These are phyloP conservation scores for Motacilla alba DNA, from an alignment of 2,113 vertebrate species.

Conservation along the genomic window DNA sequence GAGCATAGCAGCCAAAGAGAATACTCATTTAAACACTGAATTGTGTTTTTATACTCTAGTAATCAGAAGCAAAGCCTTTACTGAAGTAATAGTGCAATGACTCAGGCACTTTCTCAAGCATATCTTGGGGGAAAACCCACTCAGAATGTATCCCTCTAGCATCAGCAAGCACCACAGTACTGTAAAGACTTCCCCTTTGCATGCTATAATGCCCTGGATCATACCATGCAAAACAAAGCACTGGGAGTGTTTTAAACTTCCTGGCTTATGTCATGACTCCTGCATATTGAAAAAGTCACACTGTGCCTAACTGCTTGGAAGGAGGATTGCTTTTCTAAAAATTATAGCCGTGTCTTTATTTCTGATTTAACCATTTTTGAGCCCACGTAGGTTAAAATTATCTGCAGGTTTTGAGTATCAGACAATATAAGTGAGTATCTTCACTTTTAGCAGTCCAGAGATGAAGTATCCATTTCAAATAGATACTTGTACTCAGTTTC, in stretches of 20 bases:
- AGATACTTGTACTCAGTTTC: not conserved
- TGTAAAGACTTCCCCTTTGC: not conserved
- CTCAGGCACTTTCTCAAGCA: not conserved
- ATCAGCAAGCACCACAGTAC: not conserved
- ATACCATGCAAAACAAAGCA: not conserved
- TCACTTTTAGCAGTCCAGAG: not conserved
- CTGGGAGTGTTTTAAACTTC: slow-evolving; percentile 30
- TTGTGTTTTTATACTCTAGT: not conserved
- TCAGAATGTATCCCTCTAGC: not conserved
- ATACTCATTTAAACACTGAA: not conserved
- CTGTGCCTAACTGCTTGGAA: slow-evolving; percentile 10
- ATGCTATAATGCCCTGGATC: not conserved
- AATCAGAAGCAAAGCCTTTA: not conserved
- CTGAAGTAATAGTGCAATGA: not conserved
- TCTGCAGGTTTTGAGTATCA: not conserved
- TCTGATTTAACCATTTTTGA: not conserved
- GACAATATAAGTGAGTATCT: not conserved
- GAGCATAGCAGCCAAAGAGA: not conserved
- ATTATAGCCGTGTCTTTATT: not conserved
- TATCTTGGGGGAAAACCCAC: fast-evolving
- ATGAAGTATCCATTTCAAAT: not conserved
- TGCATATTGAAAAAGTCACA: not conserved
- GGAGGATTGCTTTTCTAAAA: not conserved
- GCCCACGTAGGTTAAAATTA: not conserved
- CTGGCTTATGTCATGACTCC: slow-evolving; percentile 5